Conservation (phyloP, 2,113 vertebrate genomes). For the Datnioides undecimradiatus region DNA sequence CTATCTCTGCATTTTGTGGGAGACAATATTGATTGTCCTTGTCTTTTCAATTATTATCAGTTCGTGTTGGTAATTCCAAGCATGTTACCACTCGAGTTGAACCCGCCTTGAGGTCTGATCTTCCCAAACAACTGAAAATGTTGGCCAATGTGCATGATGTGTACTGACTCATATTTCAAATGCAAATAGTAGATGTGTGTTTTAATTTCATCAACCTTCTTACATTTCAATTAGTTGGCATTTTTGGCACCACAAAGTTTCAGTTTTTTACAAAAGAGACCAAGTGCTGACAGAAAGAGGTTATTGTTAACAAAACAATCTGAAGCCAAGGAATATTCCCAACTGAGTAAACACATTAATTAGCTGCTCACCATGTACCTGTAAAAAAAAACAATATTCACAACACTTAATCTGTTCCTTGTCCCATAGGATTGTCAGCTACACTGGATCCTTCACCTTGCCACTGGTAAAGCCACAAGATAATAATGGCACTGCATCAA, state of each 20-base stretch:
- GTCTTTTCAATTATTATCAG: neutral
- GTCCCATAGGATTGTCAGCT: neutral
- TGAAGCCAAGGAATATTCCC: neutral
- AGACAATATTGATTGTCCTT: neutral
- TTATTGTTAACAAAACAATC: neutral
- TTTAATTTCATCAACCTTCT: conserved; percentile 9
- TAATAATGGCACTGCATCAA: neutral
- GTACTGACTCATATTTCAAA: neutral
- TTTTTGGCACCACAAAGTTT: no score
- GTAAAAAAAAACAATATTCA: neutral
- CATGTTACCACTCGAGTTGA: neutral
- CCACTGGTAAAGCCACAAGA: conserved; percentile 4
- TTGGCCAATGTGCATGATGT: neutral
- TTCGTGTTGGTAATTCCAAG: neutral
- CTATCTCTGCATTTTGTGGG: neutral
- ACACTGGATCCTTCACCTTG: neutral
- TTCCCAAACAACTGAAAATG: neutral
- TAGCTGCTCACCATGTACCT: neutral
- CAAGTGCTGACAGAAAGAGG: neutral
- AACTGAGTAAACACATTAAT: neutral
- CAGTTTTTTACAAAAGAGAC: conserved; percentile 2
- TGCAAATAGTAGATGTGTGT: neutral
- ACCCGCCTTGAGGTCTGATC: neutral
- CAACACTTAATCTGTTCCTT: neutral
- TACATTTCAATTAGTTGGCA: neutral